A percentile compares a stretch with the other conserved stretches of the same genome.
Evolutionary conservation across 64 coral and sea anemone species (phyloP).

Genomic region (Pachyseris speciosa): DNA sequence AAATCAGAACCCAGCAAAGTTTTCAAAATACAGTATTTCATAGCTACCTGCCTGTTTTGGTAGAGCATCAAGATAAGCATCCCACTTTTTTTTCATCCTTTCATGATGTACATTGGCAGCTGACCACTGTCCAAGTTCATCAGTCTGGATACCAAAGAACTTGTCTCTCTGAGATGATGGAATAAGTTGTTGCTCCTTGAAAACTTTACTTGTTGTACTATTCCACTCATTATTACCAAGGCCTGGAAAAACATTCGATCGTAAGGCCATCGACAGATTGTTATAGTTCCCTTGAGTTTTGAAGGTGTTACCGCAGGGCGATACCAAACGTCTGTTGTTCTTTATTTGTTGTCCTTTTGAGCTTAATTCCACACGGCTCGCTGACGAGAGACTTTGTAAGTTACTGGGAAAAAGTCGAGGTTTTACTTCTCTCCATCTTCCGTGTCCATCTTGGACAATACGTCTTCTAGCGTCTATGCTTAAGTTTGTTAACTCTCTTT

Average conservation of each 20-base stretch:
- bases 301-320: not conserved
- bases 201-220: conserved; percentile 69
- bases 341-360: not conserved
- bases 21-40: not conserved
- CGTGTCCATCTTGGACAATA: conserved; percentile 91
- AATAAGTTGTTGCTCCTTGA: conserved; percentile 47
- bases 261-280: conserved; percentile 36
- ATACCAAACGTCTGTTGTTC: not conserved
- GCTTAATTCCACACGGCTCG: not conserved
- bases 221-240: conserved; percentile 81
- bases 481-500: conserved; percentile 9
- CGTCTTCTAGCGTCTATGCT: conserved; percentile 23
- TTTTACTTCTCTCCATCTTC: conserved; percentile 88
- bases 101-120: conserved; percentile 86
- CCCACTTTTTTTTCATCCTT: conserved; percentile 91
- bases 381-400: not conserved
- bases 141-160: conserved; percentile 83
- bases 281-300: conserved; percentile 23
- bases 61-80: conserved; percentile 65
- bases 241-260: conserved; percentile 91
- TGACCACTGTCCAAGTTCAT: conserved; percentile 86
- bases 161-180: conserved; percentile 61
- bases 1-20: not conserved
- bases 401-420: conserved; percentile 10
- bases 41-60: conserved; percentile 70